Evolutionary conservation across 2,113 vertebrate genomes (phyloP).

Genomic region (Serinus canaria): DNA sequence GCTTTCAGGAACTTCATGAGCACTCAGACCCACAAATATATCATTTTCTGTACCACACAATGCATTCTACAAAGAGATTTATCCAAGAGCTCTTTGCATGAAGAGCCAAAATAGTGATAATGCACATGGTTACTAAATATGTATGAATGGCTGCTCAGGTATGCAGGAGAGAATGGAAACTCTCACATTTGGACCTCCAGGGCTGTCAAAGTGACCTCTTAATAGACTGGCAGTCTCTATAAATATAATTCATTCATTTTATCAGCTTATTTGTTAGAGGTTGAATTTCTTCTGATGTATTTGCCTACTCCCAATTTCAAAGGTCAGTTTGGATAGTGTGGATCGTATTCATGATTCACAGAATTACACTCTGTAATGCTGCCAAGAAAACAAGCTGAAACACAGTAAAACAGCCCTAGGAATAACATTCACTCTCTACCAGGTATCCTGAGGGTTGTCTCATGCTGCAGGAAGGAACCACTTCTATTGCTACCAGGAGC

Average conservation of each 20-base stretch:
- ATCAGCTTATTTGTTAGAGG: conserved; percentile 23
- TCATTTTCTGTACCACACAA: background rate
- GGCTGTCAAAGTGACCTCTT: background rate
- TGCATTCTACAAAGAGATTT: background rate
- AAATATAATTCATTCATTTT: conserved; percentile 39
- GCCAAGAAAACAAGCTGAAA: conserved; percentile 22
- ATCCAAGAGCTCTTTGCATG: background rate
- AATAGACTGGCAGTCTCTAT: background rate
- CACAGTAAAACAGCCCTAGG: background rate
- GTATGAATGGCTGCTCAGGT: background rate
- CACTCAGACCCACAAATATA: background rate
- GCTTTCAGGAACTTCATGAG: background rate
- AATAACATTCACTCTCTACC: background rate
- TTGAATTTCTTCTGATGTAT: conserved; percentile 31
- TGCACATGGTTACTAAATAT: background rate
- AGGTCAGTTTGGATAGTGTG: conserved; percentile 59
- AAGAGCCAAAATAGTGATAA: background rate
- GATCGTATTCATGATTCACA: conserved; percentile 25
- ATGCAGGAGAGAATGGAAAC: background rate
- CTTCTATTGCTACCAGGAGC: background rate
- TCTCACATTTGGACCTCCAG: background rate
- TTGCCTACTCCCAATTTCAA: conserved; percentile 40
- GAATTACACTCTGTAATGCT: background rate
- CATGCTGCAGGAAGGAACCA: background rate
- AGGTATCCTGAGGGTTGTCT: background rate